Evolutionary conservation across 2,113 vertebrate species (phyloP), one percentile per base, ranked within the genome.

Genomic region (Lycocorax pyrrhopterus): DNA sequence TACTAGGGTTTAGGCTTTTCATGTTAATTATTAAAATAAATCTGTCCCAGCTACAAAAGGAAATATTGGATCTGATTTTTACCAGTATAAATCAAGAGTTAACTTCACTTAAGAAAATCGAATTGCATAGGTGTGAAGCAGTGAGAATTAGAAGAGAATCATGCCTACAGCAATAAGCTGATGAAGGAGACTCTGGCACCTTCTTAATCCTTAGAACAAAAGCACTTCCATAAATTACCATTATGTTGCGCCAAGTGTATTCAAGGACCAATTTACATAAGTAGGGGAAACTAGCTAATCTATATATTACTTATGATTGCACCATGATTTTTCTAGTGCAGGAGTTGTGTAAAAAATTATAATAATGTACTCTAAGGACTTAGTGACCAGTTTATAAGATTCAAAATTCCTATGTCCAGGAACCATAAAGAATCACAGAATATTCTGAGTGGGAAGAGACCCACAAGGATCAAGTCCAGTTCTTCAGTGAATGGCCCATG

Each of bases 131-230:
- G 51, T 93, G 67, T 85, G 84, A 94, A 90, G 80, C 41, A 67
- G 58, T 12, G 10, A 91, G 91, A 95, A 73, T 29, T 82, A 83
- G 59, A 91, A 77, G 29, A 80, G 27, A 95, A 77, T 83, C 82
- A 56, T 0, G 25, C 63, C 52, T 76, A 75, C 72, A 90, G 84
- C 89, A 90, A 12, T 69, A 91, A 85, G 9, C 15, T 95, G 71
- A 93, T 93, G 94, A 89, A 89, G 84, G 74, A 69, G 74, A 69
- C 58, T 84, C 73, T 91, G 91, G 55, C 78, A 93, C 55, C 47
- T 74, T 84, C 67, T 60, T 90, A 94, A 93, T 93, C 72, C 87
- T 90, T 94, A 73, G 71, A 94, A 93, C 62, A 91, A 90, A 93
- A 85, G 41, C 67, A 52, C 51, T 87, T 87, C 66, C 66, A 83